Conservation (phyloP, 2,888 invertebrate genomes). For the Dolichomitus sp. region DNA sequence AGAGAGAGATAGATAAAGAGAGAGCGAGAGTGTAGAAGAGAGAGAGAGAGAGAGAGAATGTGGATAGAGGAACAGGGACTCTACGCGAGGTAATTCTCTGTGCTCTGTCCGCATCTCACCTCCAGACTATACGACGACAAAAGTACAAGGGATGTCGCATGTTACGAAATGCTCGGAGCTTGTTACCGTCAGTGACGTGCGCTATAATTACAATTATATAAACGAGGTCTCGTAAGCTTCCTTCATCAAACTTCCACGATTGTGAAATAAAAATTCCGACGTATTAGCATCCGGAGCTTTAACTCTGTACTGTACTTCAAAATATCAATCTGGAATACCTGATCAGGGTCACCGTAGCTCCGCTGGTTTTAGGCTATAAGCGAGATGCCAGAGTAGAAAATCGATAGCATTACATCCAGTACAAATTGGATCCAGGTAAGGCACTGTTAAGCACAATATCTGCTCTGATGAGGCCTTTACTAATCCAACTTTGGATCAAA, state of each 20-base stretch:
- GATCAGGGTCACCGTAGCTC: too few relatives aligned
- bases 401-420: too few relatives aligned
- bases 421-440: too few relatives aligned
- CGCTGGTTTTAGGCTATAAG: too few relatives aligned
- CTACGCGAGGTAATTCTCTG: constrained; percentile 37
- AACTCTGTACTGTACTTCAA: neutral
- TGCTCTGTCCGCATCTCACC: constrained; percentile 28
- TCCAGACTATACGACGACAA: constrained; percentile 16
- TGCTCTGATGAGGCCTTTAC: too few relatives aligned
- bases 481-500: too few relatives aligned
- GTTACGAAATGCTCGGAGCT: constrained; percentile 14
- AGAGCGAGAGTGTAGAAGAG: neutral
- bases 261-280: neutral
- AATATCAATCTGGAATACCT: neutral
- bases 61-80: neutral
- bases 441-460: too few relatives aligned
- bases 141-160: constrained; percentile 14
- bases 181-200: neutral
- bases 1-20: constrained; percentile 11
- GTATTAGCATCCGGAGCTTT: neutral
- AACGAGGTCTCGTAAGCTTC: neutral
- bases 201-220: constrained; percentile 13
- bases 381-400: too few relatives aligned
- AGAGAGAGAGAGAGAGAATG: constrained; percentile 3
- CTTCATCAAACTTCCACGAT: neutral